phyloP scores from a whole-genome alignment of 2,113 vertebrate genomes.

The Triplophysa tibetana region DNA sequence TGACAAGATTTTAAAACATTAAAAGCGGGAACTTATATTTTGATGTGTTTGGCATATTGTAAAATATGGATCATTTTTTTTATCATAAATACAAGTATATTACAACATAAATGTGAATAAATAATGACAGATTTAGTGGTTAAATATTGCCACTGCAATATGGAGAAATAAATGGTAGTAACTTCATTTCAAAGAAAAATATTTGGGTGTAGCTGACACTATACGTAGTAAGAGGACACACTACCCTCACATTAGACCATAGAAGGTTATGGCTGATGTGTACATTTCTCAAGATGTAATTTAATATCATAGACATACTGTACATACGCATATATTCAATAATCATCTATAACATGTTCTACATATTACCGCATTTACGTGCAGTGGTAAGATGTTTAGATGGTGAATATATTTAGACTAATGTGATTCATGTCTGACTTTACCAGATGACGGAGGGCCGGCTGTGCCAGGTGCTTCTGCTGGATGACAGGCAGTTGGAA shows the following conservation, averaged over 20 bases:
- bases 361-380: not conserved
- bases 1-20: too few species aligned
- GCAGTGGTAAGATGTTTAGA: not conserved
- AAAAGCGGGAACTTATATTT: too few species aligned
- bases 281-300: not conserved
- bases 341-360: not conserved
- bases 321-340: not conserved
- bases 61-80: too few species aligned
- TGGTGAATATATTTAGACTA: not conserved
- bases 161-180: not conserved
- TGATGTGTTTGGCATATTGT: too few species aligned
- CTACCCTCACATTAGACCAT: constrained; percentile 1
- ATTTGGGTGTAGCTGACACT: not conserved
- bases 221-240: not conserved
- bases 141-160: too few species aligned
- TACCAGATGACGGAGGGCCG: constrained; percentile 94
- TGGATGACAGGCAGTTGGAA: constrained; percentile 92
- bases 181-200: too few species aligned
- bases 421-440: not conserved
- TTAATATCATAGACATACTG: not conserved
- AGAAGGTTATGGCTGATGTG: not conserved
- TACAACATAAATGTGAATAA: too few species aligned
- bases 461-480: constrained; percentile 90
- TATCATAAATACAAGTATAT: too few species aligned
- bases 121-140: too few species aligned